Conservation (phyloP, 1,140 invertebrate species). For the Chlorops oryzae region DNA sequence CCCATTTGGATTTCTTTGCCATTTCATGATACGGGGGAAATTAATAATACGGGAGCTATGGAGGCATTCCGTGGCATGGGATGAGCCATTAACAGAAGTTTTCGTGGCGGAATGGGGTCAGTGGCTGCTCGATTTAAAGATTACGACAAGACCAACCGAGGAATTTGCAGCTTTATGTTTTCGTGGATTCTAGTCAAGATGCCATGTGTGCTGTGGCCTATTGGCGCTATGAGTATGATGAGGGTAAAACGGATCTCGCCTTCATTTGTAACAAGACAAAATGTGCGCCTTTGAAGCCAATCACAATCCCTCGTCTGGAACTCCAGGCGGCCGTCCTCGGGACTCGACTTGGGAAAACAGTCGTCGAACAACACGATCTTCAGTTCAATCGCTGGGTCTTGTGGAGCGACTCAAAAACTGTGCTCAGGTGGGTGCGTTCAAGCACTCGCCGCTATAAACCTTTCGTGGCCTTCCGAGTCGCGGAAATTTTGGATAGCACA, state of each 20-base stretch:
- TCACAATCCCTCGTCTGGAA: conserved; percentile 45
- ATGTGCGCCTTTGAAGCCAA: conserved; percentile 34
- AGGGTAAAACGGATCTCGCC: not conserved
- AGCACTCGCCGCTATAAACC: not conserved
- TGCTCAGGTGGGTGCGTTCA: not conserved
- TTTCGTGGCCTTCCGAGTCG: conserved; percentile 29
- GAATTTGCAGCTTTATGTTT: not conserved
- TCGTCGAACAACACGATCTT: not conserved
- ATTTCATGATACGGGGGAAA: too few relatives aligned
- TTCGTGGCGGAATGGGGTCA: too few relatives aligned
- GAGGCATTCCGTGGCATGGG: too few relatives aligned
- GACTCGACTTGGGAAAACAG: conserved; percentile 19
- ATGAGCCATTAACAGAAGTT: too few relatives aligned
- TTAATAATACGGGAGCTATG: too few relatives aligned
- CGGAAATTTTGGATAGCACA: conserved; percentile 21
- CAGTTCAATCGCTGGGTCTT: not conserved
- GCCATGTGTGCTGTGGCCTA: conserved; percentile 31
- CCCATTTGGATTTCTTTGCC: too few relatives aligned
- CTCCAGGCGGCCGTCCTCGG: conserved; percentile 41
- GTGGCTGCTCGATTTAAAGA: too few relatives aligned
- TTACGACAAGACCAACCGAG: too few relatives aligned
- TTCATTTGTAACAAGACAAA: conserved; percentile 20
- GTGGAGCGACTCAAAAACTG: not conserved
- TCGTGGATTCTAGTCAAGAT: conserved; percentile 22
- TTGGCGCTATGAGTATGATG: not conserved